Percentiles rank a stretch among this genome's conserved stretches.
Evolutionary conservation across 2,797 vertebrate genomes (phyloP).

Genomic region (Discoglossus pictus): DNA sequence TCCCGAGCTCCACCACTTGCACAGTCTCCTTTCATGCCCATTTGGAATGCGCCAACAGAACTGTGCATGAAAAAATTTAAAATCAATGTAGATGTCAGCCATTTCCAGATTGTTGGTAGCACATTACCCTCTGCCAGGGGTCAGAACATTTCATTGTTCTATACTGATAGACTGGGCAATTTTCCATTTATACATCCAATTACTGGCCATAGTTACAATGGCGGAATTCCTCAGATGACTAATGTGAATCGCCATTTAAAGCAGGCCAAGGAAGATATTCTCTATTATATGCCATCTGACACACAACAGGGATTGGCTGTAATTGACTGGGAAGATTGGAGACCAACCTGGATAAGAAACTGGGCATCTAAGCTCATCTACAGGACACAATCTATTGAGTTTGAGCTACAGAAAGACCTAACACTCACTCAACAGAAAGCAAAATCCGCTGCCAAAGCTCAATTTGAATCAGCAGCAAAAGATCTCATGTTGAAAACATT

Average conservation of each 20-base stretch:
- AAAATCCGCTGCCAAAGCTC: constrained; percentile 61
- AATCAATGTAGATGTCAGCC: constrained; percentile 71
- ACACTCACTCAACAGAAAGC: constrained; percentile 56
- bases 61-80: constrained; percentile 62
- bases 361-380: constrained; percentile 80
- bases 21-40: constrained; percentile 71
- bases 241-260: constrained; percentile 70
- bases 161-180: constrained; percentile 77
- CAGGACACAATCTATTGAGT: constrained; percentile 68
- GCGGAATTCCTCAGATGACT: constrained; percentile 78
- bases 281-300: constrained; percentile 66
- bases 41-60: constrained; percentile 83
- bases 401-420: constrained; percentile 61
- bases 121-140: constrained; percentile 63
- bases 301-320: constrained; percentile 77
- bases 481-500: constrained; percentile 78
- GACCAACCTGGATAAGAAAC: constrained; percentile 83
- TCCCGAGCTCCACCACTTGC: constrained; percentile 68
- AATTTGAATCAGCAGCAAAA: constrained; percentile 75
- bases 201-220: constrained; percentile 61
- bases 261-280: constrained; percentile 72
- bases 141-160: constrained; percentile 83
- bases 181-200: constrained; percentile 75
- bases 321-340: constrained; percentile 92
- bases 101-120: constrained; percentile 74